phyloP scores from a whole-genome alignment of 2,888 invertebrate genomes.

The Mallateleia sp. region DNA sequence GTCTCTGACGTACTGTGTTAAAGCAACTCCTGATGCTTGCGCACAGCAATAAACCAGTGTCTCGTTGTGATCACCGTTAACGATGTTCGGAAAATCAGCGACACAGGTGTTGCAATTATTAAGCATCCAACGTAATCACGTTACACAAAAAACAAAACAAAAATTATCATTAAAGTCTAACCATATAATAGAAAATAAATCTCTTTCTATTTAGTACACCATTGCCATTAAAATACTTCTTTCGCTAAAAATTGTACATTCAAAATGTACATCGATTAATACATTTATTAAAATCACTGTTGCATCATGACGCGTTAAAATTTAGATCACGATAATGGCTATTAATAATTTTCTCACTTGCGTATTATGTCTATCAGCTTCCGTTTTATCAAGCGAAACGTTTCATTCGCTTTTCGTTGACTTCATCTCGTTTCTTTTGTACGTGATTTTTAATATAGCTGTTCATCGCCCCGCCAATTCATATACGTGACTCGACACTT shows the following conservation, averaged over 20 bases:
- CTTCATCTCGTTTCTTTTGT: slow-evolving; percentile 62
- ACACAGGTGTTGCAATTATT: slow-evolving; percentile 60
- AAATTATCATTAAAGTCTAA: neutral
- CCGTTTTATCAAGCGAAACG: slow-evolving; percentile 60
- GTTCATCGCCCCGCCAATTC: slow-evolving; percentile 83
- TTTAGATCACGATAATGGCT: slow-evolving; percentile 58
- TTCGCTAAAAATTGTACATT: neutral
- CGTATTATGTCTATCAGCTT: slow-evolving; percentile 66
- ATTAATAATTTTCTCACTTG: slow-evolving; percentile 73
- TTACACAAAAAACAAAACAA: slow-evolving; percentile 5
- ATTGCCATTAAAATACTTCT: slow-evolving; percentile 16
- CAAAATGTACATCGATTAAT: slow-evolving; percentile 14
- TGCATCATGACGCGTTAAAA: slow-evolving; percentile 48
- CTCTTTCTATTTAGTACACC: neutral
- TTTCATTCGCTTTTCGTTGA: slow-evolving; percentile 62
- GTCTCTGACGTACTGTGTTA: slow-evolving; percentile 26
- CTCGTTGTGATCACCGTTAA: slow-evolving; percentile 55
- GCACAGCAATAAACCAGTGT: slow-evolving; percentile 55
- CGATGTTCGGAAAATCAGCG: slow-evolving; percentile 48
- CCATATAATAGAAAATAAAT: slow-evolving; percentile 34
- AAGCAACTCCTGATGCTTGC: slow-evolving; percentile 32
- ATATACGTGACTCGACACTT: slow-evolving; percentile 86
- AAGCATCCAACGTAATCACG: slow-evolving; percentile 26
- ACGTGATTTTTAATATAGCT: slow-evolving; percentile 65
- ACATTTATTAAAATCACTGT: slow-evolving; percentile 32